A percentile compares a stretch with the other conserved stretches of the same genome.
These are phyloP conservation scores for Colinus virginianus DNA, from an alignment of 2,113 vertebrate genomes.

Conservation along the genomic window DNA sequence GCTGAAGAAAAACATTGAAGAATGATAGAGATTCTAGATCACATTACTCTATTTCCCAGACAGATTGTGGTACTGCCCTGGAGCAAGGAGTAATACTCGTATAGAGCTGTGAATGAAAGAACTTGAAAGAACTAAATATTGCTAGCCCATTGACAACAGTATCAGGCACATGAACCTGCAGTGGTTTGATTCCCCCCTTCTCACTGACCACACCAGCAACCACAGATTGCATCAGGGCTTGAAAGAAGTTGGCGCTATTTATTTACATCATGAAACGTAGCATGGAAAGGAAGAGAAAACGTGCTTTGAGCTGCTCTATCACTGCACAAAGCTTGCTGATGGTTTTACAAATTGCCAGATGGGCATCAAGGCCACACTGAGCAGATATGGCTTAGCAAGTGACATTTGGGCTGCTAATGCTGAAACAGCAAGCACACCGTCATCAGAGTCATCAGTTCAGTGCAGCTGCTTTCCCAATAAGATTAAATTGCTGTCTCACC, in stretches of 20 bases:
- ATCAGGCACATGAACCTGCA: not conserved
- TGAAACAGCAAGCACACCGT: not conserved
- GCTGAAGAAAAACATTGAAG: not conserved
- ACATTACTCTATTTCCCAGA: not conserved
- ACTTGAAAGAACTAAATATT: not conserved
- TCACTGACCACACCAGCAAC: not conserved
- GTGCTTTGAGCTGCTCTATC: not conserved
- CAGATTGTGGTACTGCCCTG: not conserved
- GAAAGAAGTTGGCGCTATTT: not conserved
- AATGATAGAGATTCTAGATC: not conserved
- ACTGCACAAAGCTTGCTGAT: not conserved
- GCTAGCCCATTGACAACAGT: not conserved
- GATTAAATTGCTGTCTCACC: not conserved
- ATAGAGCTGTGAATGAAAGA: not conserved
- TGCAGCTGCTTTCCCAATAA: not conserved
- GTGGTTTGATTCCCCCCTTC: not conserved
- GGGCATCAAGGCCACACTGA: constrained; percentile 2
- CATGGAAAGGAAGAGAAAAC: not conserved
- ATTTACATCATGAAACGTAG: not conserved
- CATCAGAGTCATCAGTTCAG: not conserved
- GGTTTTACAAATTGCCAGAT: constrained; percentile 39
- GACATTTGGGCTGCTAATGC: constrained; percentile 4
- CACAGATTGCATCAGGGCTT: rapidly evolving
- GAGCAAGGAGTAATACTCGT: not conserved
- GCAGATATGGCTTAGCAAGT: constrained; percentile 4